Conservation (phyloP, 2,888 invertebrate species). For the Clistopyga incitator region DNA sequence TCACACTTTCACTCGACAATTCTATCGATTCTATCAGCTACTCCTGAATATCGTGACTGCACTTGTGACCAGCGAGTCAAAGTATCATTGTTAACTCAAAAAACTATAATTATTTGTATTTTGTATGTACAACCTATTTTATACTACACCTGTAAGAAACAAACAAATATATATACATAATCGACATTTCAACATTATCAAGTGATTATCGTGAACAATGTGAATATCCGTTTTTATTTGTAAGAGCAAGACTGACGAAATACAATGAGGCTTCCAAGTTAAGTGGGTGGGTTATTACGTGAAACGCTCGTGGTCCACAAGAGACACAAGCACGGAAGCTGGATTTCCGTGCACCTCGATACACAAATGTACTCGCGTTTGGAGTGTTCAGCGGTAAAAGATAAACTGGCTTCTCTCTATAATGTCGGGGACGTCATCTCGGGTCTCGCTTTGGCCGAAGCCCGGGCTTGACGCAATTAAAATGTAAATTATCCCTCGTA, state of each 20-base stretch:
- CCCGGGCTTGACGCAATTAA: slow-evolving; percentile 78
- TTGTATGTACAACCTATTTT: slow-evolving; percentile 61
- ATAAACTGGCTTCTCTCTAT: slow-evolving; percentile 57
- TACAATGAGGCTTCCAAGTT: slow-evolving; percentile 57
- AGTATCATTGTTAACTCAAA: neutral
- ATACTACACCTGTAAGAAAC: slow-evolving; percentile 43
- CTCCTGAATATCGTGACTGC: slow-evolving; percentile 15
- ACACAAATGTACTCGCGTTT: slow-evolving; percentile 20
- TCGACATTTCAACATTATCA: slow-evolving; percentile 4
- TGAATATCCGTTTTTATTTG: too few species aligned
- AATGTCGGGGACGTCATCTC: slow-evolving; percentile 62
- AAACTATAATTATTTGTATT: slow-evolving; percentile 41
- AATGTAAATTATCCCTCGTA: slow-evolving; percentile 81
- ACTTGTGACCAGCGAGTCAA: slow-evolving; percentile 20
- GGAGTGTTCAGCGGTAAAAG: slow-evolving; percentile 32
- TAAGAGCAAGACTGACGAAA: slow-evolving; percentile 38
- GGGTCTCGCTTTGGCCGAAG: slow-evolving; percentile 40
- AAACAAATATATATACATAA: slow-evolving; percentile 44
- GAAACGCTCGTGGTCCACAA: slow-evolving; percentile 18
- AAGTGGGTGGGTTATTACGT: slow-evolving; percentile 27
- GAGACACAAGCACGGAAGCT: neutral
- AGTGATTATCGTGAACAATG: too few species aligned
- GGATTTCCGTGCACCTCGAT: neutral
- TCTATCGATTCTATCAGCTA: neutral
- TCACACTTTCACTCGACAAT: neutral